Conservation (phyloP, 2,797 vertebrate species). For the Hyperoplus immaculatus region DNA sequence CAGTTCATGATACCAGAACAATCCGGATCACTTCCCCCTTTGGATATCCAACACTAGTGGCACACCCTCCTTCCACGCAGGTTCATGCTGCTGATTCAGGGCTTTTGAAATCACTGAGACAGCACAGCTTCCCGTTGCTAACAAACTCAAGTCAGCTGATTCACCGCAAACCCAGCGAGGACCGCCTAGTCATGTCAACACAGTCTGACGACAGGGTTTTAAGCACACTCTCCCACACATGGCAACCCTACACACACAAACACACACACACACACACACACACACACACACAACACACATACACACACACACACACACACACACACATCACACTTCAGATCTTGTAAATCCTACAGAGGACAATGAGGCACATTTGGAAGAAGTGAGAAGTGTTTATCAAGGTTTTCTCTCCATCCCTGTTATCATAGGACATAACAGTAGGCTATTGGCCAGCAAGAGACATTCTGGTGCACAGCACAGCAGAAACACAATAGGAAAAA, state of each 20-base stretch:
- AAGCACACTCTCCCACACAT: conserved; percentile 15
- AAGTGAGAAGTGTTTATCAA: conserved; percentile 42
- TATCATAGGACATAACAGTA: conserved; percentile 10
- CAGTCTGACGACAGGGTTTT: conserved; percentile 12
- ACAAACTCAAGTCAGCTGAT: conserved; percentile 69
- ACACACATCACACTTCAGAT: conserved; percentile 21
- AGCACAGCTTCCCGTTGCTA: conserved; percentile 59
- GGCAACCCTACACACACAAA: conserved; percentile 26
- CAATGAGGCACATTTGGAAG: neutral
- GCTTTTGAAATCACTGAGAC: conserved; percentile 69
- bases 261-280: too few species aligned
- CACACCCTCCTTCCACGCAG: neutral
- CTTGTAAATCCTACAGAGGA: neutral
- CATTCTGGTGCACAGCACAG: neutral
- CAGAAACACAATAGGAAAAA: neutral
- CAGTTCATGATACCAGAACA: conserved; percentile 19
- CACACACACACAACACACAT: neutral
- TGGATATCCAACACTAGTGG: neutral
- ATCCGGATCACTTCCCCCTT: conserved; percentile 29
- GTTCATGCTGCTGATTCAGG: conserved; percentile 64
- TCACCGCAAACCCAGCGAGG: conserved; percentile 44
- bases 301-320: neutral
- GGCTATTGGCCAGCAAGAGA: neutral
- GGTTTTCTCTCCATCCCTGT: neutral
- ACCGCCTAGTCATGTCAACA: conserved; percentile 57